Evolutionary conservation across 1,140 invertebrate genomes (phyloP).

Genomic region (Armadillidium nasatum): DNA sequence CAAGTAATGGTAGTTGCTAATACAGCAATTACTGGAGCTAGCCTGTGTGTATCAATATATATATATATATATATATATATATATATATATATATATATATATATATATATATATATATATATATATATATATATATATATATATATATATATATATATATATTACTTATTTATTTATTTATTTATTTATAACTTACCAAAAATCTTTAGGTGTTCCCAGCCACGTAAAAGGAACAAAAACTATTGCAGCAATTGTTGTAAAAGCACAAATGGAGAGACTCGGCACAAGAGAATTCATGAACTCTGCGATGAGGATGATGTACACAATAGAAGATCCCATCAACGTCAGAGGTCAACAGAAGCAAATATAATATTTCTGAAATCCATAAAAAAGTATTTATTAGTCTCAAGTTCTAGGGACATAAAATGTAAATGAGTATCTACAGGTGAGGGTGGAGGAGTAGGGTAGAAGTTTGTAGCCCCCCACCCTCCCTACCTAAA

Average conservation of each 20-base stretch:
- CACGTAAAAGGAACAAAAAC: slow-evolving; percentile 61
- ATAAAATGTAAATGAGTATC: too few species aligned
- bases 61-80: slow-evolving; percentile 21
- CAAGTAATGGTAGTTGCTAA: slow-evolving; percentile 57
- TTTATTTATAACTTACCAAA: slow-evolving; percentile 63
- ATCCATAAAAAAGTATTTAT: slow-evolving; percentile 37
- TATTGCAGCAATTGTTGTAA: slow-evolving; percentile 61
- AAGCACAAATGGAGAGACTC: slow-evolving; percentile 52
- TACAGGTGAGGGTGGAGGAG: too few species aligned
- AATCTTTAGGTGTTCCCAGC: slow-evolving; percentile 67
- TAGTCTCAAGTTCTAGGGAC: too few species aligned
- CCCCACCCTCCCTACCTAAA: too few species aligned
- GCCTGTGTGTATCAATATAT: slow-evolving; percentile 50
- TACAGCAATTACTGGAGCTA: slow-evolving; percentile 56
- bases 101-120: slow-evolving; percentile 13
- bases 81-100: slow-evolving; percentile 10
- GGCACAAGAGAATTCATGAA: slow-evolving; percentile 55
- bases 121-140: not conserved
- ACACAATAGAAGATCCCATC: slow-evolving; percentile 64
- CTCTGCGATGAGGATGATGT: slow-evolving; percentile 62
- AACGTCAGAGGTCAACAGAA: slow-evolving; percentile 45
- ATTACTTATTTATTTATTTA: too few species aligned
- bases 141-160: too few species aligned
- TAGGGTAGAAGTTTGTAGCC: too few species aligned
- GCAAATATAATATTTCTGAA: not conserved